Base-by-base conservation (phyloP, 2,888 invertebrate species). In the Drosophila mimica region DNA sequence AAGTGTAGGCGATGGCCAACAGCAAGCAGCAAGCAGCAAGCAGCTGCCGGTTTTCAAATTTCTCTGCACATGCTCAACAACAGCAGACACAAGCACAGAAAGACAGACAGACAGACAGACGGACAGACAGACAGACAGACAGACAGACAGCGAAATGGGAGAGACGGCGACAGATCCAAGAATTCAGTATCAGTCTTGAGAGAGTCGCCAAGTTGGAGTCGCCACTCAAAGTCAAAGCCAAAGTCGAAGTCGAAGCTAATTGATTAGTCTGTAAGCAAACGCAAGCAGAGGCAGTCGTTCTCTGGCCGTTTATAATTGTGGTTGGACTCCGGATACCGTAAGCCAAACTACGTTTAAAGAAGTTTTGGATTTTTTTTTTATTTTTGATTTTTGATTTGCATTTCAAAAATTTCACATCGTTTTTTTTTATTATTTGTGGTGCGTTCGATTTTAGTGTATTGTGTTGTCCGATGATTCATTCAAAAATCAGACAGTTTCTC, bases 201-300 rank as follows among this genome's bases (percentile, higher is more conserved):
- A 38, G 38, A 56, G 33, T 25, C 15, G 15, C 31, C 13, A 30
- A n/a, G 33, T 52, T 48, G 43, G 33, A 48, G 64, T 49, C 62
- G 30, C 20, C n/a, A 25, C 25, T 25, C 25, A 25, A 25, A 46
- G 20, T 20, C 51, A 54, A 57, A 51, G 70, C 64, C 75, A 79
- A 61, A 75, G 70, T 63, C 66, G 36, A 61, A 75, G 70, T 63
- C 66, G 36, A 43, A 46, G 65, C 60, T 75, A 77, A 79, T 82
- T 77, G 82, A 82, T 88, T 82, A 89, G 89, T 89, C 75, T 69
- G 71, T 56, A 28, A 67, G 78, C 56, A 67, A 76, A 68, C 75
- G 72, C 64, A 67, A 71, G 58, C 57, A 64, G 33, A 65, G 51
- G 25, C 69, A 57, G 74, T 79, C 75, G 73, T 68, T 66, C 31